Percentiles rank a stretch among this genome's conserved stretches.
These are phyloP conservation scores for Anoplolepis gracilipes DNA, from an alignment of 1,140 invertebrate species.

Conservation along the genomic window DNA sequence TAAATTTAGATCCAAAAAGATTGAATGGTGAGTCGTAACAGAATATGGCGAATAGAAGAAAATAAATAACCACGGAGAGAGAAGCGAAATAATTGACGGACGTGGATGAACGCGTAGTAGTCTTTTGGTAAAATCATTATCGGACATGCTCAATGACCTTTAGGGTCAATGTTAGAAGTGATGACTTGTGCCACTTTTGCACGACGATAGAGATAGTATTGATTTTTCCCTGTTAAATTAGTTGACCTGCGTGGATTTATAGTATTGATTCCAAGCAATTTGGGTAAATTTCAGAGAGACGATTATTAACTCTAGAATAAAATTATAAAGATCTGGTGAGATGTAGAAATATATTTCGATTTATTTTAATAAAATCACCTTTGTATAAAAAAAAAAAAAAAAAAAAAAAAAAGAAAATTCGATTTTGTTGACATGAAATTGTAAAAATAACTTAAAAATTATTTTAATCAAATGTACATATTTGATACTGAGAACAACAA, in stretches of 20 bases:
- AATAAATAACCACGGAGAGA: neutral
- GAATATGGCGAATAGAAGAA: neutral
- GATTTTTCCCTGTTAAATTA: conserved; percentile 68
- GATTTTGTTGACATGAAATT: neutral
- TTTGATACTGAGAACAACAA: neutral
- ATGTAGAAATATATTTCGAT: conserved; percentile 47
- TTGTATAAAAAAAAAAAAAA: neutral
- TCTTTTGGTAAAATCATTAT: conserved; percentile 66
- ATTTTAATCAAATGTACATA: neutral
- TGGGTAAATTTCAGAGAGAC: neutral
- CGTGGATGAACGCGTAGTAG: conserved; percentile 11
- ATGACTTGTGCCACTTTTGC: conserved; percentile 70
- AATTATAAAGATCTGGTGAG: conserved; percentile 34
- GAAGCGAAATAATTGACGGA: conserved; percentile 56
- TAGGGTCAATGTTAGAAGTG: conserved; percentile 64
- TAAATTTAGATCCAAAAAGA: neutral
- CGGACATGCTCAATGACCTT: conserved; percentile 65
- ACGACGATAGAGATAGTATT: conserved; percentile 44
- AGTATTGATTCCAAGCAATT: neutral
- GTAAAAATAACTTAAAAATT: neutral
- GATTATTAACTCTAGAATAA: conserved; percentile 49
- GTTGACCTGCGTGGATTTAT: conserved; percentile 58
- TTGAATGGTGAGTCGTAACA: neutral
- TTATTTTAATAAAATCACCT: neutral
- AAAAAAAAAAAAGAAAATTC: neutral